Evolutionary conservation across 2,888 invertebrate species (phyloP).

Genomic region (Ochlodes sylvanus): DNA sequence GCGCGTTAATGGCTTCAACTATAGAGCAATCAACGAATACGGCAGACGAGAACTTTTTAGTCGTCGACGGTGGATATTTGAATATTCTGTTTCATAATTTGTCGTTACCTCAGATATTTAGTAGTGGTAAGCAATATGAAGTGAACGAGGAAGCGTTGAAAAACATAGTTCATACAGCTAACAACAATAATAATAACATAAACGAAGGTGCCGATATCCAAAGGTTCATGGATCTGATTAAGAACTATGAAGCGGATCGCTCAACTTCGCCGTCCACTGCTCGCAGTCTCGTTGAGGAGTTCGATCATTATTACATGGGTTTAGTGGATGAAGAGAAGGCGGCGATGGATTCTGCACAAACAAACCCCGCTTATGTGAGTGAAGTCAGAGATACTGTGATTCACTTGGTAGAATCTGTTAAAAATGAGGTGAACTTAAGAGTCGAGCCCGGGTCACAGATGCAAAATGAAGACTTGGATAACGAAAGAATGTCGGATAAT

Average conservation of each 20-base stretch:
- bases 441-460: conserved; percentile 14
- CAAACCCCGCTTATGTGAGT: not conserved
- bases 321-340: conserved; percentile 58
- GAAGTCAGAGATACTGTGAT: conserved; percentile 24
- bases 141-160: conserved; percentile 75
- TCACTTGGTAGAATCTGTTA: conserved; percentile 15
- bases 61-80: conserved; percentile 74
- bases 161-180: conserved; percentile 67
- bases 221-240: conserved; percentile 66
- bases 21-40: conserved; percentile 55
- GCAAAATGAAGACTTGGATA: conserved; percentile 22
- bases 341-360: conserved; percentile 36
- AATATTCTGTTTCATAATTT: conserved; percentile 76
- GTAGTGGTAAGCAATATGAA: conserved; percentile 73
- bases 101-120: conserved; percentile 72
- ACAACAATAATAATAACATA: conserved; percentile 51
- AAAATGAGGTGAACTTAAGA: conserved; percentile 40
- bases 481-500: conserved; percentile 18
- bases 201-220: conserved; percentile 58
- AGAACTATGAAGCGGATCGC: conserved; percentile 60
- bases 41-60: conserved; percentile 65
- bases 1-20: conserved; percentile 43
- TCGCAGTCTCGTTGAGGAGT: conserved; percentile 74
- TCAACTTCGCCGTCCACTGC: conserved; percentile 72
- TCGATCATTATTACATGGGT: conserved; percentile 72